phyloP scores from a whole-genome alignment of 1,140 invertebrate genomes.

The Cataglyphis hispanica region DNA sequence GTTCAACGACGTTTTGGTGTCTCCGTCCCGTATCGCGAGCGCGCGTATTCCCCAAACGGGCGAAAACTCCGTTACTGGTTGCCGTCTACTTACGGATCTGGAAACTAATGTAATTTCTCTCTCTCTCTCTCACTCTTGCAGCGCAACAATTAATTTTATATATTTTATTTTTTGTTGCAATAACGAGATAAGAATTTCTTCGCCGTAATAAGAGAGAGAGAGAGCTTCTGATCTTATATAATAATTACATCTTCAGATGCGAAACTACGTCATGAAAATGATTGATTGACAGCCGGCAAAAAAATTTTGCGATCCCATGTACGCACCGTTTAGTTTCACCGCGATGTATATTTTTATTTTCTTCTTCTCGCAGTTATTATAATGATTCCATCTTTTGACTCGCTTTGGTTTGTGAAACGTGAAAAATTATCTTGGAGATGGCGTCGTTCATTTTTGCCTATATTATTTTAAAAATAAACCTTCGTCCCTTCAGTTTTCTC shows the following conservation, averaged over 20 bases:
- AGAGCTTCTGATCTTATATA: no score
- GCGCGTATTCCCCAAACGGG: constrained; percentile 30
- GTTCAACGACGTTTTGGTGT: constrained; percentile 68
- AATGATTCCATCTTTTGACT: not conserved
- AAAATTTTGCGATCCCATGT: not conserved
- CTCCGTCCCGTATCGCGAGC: constrained; percentile 44
- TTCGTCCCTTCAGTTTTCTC: not conserved
- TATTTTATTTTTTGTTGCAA: no score
- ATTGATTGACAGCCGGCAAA: not conserved
- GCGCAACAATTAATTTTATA: no score
- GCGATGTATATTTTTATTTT: not conserved
- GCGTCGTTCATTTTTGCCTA: not conserved
- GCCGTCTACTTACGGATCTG: no score
- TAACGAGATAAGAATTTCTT: no score
- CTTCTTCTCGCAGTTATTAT: not conserved
- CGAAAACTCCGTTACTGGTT: constrained; percentile 35
- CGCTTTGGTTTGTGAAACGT: not conserved
- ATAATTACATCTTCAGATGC: no score
- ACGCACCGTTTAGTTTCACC: not conserved
- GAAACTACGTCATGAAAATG: not conserved
- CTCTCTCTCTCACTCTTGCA: no score
- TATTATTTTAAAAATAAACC: constrained; percentile 1
- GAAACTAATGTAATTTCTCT: no score
- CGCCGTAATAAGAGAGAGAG: no score
- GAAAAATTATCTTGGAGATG: not conserved